These are phyloP conservation scores for Chaetorhynchus papuensis DNA, from an alignment of 2,113 vertebrate species.

Conservation along the genomic window DNA sequence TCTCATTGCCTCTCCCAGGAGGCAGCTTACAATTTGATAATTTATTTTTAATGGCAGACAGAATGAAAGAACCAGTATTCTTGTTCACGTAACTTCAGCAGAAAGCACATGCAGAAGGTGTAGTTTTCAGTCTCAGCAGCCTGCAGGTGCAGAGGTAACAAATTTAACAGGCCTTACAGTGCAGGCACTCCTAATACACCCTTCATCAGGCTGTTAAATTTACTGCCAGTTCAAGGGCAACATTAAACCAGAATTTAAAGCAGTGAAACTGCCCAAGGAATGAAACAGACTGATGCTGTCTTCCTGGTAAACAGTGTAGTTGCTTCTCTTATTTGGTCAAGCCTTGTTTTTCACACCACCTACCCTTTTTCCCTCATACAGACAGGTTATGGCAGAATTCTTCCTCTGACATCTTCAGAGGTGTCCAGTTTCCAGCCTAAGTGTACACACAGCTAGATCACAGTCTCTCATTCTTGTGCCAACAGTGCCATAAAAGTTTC, in stretches of 20 bases:
- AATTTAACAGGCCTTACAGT: background rate
- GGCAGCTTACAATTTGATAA: background rate
- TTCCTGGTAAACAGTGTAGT: background rate
- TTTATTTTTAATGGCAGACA: background rate
- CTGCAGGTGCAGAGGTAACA: background rate
- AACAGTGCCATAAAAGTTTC: background rate
- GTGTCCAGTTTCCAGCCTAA: background rate
- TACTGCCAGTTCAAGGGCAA: background rate
- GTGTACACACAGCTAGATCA: background rate
- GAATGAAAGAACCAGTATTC: background rate
- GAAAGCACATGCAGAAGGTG: background rate
- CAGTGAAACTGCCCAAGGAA: background rate
- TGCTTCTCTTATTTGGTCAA: background rate
- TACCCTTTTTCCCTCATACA: background rate
- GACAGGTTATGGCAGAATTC: background rate
- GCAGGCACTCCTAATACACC: accelerated
- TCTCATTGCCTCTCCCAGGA: background rate
- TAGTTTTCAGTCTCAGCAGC: background rate
- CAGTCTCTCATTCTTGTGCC: background rate
- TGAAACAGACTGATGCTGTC: background rate
- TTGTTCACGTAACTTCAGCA: background rate
- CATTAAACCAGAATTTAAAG: background rate
- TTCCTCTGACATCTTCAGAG: background rate
- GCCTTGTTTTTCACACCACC: background rate
- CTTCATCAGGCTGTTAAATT: background rate